Evolutionary conservation across 2,113 vertebrate genomes (phyloP).

Genomic region (Protobothrops mucrosquamatus): DNA sequence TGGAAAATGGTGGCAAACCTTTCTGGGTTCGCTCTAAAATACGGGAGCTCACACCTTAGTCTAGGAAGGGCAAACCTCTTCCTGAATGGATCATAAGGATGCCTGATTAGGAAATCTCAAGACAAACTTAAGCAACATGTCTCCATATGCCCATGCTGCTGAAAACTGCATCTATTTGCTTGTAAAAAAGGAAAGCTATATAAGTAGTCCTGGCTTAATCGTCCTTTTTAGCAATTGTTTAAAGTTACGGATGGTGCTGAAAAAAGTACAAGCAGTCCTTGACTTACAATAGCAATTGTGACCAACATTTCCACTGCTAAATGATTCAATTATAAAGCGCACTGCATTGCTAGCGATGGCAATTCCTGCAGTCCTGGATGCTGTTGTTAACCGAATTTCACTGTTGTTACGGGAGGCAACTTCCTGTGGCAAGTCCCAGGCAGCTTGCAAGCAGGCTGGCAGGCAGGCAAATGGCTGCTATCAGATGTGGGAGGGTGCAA

Average conservation of each 20-base stretch:
- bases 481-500: background rate
- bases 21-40: background rate
- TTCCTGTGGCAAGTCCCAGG: background rate
- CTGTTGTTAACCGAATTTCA: background rate
- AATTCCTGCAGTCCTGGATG: background rate
- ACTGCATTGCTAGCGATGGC: background rate
- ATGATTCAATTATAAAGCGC: background rate
- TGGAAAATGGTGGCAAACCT: background rate
- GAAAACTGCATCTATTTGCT: background rate
- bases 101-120: background rate
- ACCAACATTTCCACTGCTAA: background rate
- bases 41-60: background rate
- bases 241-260: background rate
- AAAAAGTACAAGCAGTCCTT: background rate
- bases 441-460: background rate
- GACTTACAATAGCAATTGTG: background rate
- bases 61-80: background rate
- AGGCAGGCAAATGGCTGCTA: background rate
- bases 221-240: background rate
- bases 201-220: background rate
- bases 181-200: background rate
- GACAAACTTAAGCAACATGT: background rate
- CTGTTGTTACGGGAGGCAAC: background rate
- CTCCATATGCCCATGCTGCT: background rate
- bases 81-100: background rate